Conservation (phyloP, 1,140 invertebrate species). For the Oedothorax gibbosus region DNA sequence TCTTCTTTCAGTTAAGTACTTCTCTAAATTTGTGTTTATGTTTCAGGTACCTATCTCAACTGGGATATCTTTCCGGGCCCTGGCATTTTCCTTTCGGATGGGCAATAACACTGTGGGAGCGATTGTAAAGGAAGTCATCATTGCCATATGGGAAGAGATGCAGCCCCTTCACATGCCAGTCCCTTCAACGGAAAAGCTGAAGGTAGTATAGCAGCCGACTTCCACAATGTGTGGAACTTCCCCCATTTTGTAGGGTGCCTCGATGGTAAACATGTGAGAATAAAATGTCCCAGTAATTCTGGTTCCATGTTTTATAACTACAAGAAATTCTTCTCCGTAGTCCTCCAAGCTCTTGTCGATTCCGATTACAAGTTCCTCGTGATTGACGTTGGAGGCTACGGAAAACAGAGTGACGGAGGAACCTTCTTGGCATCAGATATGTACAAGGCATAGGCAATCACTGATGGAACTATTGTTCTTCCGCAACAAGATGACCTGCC, state of each 20-base stretch:
- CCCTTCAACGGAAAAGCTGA: no score
- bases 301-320: conserved; percentile 72
- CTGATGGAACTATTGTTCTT: conserved; percentile 2
- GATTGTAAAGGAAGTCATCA: no score
- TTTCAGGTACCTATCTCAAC: no score
- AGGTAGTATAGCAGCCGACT: not conserved
- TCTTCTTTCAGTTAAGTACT: no score
- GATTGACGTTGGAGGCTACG: conserved; percentile 70
- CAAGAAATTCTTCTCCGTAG: conserved; percentile 70
- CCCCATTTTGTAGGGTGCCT: conserved; percentile 70
- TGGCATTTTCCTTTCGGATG: no score
- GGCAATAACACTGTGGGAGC: no score
- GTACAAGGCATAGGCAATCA: not conserved
- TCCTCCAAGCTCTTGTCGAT: conserved; percentile 71
- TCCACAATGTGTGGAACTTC: no score
- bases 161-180: no score
- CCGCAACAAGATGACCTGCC: conserved; percentile 27
- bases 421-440: conserved; percentile 63
- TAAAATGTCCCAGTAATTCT: conserved; percentile 68
- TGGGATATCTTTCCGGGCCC: no score
- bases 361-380: conserved; percentile 69
- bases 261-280: conserved; percentile 72
- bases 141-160: no score
- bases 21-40: no score
- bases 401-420: conserved; percentile 67